phyloP scores from a whole-genome alignment of 2,113 vertebrate genomes.

The Melanerpes aurifrons region DNA sequence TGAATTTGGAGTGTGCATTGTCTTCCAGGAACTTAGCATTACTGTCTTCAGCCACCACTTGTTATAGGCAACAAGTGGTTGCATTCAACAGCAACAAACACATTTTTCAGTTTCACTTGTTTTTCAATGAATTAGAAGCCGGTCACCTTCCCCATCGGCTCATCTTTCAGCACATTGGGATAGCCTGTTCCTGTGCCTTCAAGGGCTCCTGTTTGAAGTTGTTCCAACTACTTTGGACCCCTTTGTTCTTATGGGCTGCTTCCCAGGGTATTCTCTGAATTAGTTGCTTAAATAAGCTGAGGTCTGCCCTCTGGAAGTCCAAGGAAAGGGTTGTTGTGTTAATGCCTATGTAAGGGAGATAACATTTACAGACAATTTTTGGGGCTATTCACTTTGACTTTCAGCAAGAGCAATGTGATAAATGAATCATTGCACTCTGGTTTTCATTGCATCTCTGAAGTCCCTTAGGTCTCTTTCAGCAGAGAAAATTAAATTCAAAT shows the following conservation, averaged over 20 bases:
- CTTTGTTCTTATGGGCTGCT: too few species aligned
- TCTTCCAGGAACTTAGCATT: neutral
- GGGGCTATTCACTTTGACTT: neutral
- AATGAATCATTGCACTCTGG: rapidly evolving
- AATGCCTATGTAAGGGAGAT: neutral
- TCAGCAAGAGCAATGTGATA: neutral
- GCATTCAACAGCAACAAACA: neutral
- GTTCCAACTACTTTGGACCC: too few species aligned
- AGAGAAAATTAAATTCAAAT: neutral
- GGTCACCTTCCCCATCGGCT: too few species aligned
- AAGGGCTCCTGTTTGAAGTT: too few species aligned
- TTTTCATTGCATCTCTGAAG: neutral
- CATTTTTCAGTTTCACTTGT: neutral
- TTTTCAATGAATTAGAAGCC: neutral
- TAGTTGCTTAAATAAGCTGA: too few species aligned
- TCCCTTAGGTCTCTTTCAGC: neutral
- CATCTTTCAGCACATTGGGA: too few species aligned
- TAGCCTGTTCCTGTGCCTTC: too few species aligned
- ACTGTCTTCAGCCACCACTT: neutral
- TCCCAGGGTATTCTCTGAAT: too few species aligned
- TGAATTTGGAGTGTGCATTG: neutral
- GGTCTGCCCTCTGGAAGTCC: too few species aligned
- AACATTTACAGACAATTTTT: neutral
- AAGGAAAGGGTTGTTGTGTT: neutral
- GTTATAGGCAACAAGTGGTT: neutral